These are phyloP conservation scores for Bovichtus diacanthus DNA, from an alignment of 2,797 vertebrate species.

Conservation along the genomic window DNA sequence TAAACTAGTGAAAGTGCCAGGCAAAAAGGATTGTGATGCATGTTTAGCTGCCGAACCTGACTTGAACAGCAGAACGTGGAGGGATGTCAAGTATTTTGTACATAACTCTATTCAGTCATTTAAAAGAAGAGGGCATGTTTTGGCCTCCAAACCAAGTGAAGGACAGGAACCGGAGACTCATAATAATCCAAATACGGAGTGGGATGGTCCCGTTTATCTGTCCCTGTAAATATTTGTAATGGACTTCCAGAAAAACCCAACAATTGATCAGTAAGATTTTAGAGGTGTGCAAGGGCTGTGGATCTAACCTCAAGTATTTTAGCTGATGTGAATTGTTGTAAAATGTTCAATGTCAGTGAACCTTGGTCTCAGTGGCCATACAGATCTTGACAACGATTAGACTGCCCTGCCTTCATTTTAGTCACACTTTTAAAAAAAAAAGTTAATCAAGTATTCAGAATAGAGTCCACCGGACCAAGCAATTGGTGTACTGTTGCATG, in stretches of 20 bases:
- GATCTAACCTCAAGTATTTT: constrained; percentile 30
- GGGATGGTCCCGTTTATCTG: constrained; percentile 81
- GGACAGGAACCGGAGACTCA: constrained; percentile 58
- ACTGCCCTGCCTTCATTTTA: constrained; percentile 33
- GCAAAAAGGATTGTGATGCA: constrained; percentile 81
- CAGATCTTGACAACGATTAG: constrained; percentile 4
- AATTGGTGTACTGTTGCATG: constrained; percentile 55
- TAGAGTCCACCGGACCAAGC: constrained; percentile 24
- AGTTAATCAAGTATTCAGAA: constrained; percentile 9
- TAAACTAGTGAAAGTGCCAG: constrained; percentile 77
- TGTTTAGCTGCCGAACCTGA: constrained; percentile 80
- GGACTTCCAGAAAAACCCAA: constrained; percentile 26
- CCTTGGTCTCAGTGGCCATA: constrained; percentile 9
- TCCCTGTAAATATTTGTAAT: constrained; percentile 70
- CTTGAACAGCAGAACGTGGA: constrained; percentile 77
- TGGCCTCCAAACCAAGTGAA: constrained; percentile 48
- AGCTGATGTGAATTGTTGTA: constrained; percentile 32
- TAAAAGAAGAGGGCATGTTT: constrained; percentile 68
- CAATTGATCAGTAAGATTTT: not conserved
- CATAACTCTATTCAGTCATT: constrained; percentile 82
- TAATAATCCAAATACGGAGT: constrained; percentile 58
- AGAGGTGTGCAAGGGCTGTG: constrained; percentile 15
- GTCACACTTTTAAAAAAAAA: constrained; percentile 28
- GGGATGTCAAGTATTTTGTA: constrained; percentile 82
- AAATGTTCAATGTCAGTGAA: constrained; percentile 25